phyloP scores from a whole-genome alignment of 2,113 vertebrate genomes.

The Amphilophus citrinellus region DNA sequence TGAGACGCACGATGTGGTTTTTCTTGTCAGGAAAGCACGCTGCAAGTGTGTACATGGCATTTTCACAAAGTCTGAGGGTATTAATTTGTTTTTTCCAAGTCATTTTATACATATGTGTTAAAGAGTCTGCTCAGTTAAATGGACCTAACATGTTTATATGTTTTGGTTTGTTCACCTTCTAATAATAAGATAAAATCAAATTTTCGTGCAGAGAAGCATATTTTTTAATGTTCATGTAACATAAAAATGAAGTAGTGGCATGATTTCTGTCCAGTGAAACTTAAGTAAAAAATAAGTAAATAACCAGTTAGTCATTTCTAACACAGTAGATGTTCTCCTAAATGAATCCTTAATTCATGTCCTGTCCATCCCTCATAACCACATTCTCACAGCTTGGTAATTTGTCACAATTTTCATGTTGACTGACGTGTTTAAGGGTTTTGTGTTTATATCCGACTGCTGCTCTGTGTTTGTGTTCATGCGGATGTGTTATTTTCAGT shows the following conservation, averaged over 20 bases:
- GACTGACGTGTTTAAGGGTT: not conserved
- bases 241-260: not conserved
- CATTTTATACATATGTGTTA: not conserved
- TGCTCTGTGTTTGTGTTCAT: constrained; percentile 3
- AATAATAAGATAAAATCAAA: rapidly evolving
- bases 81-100: not conserved
- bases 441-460: not conserved
- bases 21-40: not conserved
- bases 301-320: not conserved
- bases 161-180: rapidly evolving
- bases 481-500: constrained; percentile 6
- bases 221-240: not conserved
- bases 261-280: not conserved
- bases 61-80: not conserved
- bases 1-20: not conserved
- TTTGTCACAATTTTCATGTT: not conserved
- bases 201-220: not conserved
- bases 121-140: not conserved
- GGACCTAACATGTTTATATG: not conserved
- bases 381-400: constrained; percentile 1
- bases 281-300: not conserved
- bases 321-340: not conserved
- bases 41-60: not conserved
- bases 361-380: not conserved
- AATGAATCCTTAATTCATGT: not conserved